These are phyloP conservation scores for Zaprionus obscuricornis DNA, from an alignment of 2,888 invertebrate species.

Conservation along the genomic window DNA sequence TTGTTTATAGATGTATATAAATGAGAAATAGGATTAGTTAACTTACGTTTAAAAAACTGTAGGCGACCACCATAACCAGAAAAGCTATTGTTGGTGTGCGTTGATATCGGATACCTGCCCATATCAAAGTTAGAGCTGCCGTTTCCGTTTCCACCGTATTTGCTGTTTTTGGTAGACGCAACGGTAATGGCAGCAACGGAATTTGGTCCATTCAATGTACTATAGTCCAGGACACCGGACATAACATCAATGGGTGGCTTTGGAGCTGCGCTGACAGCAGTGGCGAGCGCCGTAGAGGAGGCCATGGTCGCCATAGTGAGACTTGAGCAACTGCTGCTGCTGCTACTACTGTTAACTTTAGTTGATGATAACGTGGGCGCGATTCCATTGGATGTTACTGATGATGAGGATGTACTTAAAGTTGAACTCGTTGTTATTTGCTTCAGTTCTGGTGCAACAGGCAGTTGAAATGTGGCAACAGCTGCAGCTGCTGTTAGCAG, in stretches of 20 bases:
- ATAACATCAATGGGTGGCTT: conserved; percentile 58
- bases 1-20: too few species aligned
- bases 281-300: conserved; percentile 57
- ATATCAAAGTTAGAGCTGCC: conserved; percentile 67
- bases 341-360: conserved; percentile 44
- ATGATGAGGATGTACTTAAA: conserved; percentile 32
- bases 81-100: conserved; percentile 57
- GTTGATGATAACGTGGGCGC: conserved; percentile 47
- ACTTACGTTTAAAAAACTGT: conserved; percentile 83
- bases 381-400: conserved; percentile 63
- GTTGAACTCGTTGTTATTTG: conserved; percentile 24
- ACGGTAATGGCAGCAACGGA: conserved; percentile 29
- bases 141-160: conserved; percentile 41
- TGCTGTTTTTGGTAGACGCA: conserved; percentile 48
- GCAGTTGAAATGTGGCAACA: conserved; percentile 69
- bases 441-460: conserved; percentile 58
- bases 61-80: conserved; percentile 81
- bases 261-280: conserved; percentile 47
- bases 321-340: conserved; percentile 45
- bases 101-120: conserved; percentile 77
- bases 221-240: conserved; percentile 77
- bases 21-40: neutral
- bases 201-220: conserved; percentile 51
- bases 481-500: conserved; percentile 66
- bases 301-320: conserved; percentile 59